A percentile compares a stretch with the other conserved stretches of the same genome.
Evolutionary conservation across 37 sponge, comb jelly and placozoan species (phyloP).

Genomic region (Eunapius fragilis): DNA sequence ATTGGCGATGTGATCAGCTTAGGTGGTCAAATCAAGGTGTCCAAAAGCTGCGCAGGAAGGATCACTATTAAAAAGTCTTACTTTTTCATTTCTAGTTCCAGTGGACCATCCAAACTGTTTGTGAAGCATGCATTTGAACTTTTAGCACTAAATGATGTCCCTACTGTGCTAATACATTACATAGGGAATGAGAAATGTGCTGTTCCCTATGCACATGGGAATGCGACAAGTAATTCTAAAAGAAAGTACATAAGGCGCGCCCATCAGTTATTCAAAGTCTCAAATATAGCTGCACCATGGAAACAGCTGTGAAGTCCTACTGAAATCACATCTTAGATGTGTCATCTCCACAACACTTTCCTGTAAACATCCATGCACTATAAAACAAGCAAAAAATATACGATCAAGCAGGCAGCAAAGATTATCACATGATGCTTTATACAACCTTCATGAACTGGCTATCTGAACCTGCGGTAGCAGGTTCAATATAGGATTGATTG

Average conservation of each 20-base stretch:
- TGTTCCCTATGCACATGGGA: conserved; percentile 33
- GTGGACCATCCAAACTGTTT: conserved; percentile 43
- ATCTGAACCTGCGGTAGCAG: no score
- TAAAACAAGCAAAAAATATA: conserved; percentile 39
- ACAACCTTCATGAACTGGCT: conserved; percentile 60
- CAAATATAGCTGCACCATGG: conserved; percentile 15
- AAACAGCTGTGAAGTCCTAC: conserved; percentile 27
- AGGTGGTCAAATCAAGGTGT: conserved; percentile 43
- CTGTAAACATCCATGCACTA: conserved; percentile 18
- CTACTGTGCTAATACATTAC: conserved; percentile 39
- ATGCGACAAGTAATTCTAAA: not conserved
- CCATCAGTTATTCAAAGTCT: conserved; percentile 10
- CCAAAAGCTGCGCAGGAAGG: conserved; percentile 40
- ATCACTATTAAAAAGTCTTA: conserved; percentile 53
- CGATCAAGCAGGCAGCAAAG: conserved; percentile 2
- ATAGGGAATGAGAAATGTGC: conserved; percentile 50
- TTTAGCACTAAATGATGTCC: conserved; percentile 17
- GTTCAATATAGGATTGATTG: no score
- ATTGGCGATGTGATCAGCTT: conserved; percentile 46
- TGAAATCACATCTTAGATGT: conserved; percentile 7
- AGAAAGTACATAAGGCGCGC: conserved; percentile 17
- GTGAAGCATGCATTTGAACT: conserved; percentile 50
- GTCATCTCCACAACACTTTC: conserved; percentile 3
- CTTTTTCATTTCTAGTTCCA: conserved; percentile 46
- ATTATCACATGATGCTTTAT: conserved; percentile 49